Base-by-base conservation (phyloP, 2,113 vertebrate genomes). In the Petromus typicus region DNA sequence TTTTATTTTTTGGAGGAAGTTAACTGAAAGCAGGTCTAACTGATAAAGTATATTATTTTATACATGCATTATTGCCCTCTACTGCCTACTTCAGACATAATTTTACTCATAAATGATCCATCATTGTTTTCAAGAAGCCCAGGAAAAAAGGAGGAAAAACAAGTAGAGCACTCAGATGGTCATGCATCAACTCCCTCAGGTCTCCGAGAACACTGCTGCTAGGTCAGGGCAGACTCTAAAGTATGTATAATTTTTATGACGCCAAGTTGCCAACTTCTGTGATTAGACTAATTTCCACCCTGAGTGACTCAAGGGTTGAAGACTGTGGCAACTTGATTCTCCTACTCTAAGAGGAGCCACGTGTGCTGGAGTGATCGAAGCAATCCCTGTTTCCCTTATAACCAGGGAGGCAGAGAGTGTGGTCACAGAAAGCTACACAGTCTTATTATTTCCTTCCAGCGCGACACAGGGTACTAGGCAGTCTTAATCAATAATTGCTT, bases 121-220 rank as follows among this genome's bases (percentile, higher is more conserved):
- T 48, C 27, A 51, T n/a, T 63, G 69, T 86, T 86, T 95, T 86
- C 69, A 90, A 87, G 37, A 94, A 92, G 73, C 11, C 8, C 48
- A 22, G 9, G 88, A 89, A 64, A 2, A 16, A 64, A 71, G n/a
- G n/a, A 91, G 48, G 57, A n/a, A 86, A 27, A 16, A 11, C 73
- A 75, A 59, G 59, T 2, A n/a, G 12, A 78, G 3, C n/a, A 76
- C n/a, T 73, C 64, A 51, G 22, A 1, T 32, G 43, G 57, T 25
- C 16, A 63, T 10, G 8, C 1, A 23, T 64, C 51, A 80, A 84
- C 75, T 81, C 69, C 34, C 51, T 90, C 9, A 32, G 4, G 67
- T 93, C 34, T 85, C 22, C 13, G 40, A 3, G 37, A 10, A 7
- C 23, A 20, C 16, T 23, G 7, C 37, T 85, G 18, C 4, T 34